phyloP scores from a whole-genome alignment of 2,113 vertebrate genomes.

The Platysternon megacephalum region DNA sequence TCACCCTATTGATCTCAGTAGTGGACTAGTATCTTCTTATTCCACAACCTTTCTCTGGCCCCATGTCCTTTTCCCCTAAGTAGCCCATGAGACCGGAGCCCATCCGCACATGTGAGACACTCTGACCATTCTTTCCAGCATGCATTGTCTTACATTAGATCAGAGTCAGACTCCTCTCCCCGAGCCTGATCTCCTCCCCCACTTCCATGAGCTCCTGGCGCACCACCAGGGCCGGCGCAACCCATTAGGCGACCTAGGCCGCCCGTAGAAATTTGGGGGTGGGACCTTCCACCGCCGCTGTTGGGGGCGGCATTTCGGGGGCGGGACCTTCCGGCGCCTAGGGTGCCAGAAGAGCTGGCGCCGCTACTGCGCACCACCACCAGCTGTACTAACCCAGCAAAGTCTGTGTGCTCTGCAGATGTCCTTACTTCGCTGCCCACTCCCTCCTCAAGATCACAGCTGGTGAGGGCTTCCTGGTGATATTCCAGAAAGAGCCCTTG shows the following conservation, averaged over 20 bases:
- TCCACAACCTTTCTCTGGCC: background rate
- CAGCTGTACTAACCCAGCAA: background rate
- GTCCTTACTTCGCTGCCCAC: background rate
- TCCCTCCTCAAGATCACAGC: background rate
- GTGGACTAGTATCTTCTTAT: background rate
- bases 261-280: too few species aligned
- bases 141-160: background rate
- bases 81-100: background rate
- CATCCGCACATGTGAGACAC: accelerated
- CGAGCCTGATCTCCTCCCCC: background rate
- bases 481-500: background rate
- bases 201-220: background rate
- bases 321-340: too few species aligned
- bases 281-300: too few species aligned
- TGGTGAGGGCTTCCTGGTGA: background rate
- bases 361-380: background rate
- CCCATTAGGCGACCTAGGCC: too few species aligned
- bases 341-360: too few species aligned
- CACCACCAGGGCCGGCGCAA: too few species aligned
- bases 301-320: too few species aligned
- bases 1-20: background rate
- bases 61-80: background rate
- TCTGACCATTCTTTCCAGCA: background rate
- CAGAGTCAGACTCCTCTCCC: background rate
- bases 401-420: background rate